Evolutionary conservation across 1,140 invertebrate species (phyloP).

Genomic region (Drosophila pseudoobscura): DNA sequence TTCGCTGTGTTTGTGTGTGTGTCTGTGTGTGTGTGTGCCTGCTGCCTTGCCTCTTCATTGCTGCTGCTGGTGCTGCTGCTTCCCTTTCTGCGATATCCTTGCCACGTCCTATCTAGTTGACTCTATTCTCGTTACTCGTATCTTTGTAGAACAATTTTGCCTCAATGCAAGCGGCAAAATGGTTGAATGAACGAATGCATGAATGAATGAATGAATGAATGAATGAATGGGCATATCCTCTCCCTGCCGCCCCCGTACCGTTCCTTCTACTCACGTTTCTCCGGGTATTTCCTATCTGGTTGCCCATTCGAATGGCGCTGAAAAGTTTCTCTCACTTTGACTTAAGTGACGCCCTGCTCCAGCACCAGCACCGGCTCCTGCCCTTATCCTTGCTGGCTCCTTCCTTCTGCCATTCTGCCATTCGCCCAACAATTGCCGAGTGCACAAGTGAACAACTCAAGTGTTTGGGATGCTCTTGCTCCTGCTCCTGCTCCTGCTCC

Average conservation of each 20-base stretch:
- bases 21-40: conserved; percentile 28
- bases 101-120: conserved; percentile 32
- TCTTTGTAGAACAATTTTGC: conserved; percentile 78
- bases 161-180: conserved; percentile 74
- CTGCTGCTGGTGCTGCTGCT: conserved; percentile 2
- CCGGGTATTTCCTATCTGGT: conserved; percentile 39
- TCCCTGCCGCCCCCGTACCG: neutral
- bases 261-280: conserved; percentile 13
- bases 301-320: conserved; percentile 34
- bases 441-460: conserved; percentile 61
- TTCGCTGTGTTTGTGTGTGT: conserved; percentile 23
- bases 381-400: no score
- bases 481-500: neutral
- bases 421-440: conserved; percentile 24
- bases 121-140: conserved; percentile 54
- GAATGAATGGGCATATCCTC: conserved; percentile 42
- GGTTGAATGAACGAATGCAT: conserved; percentile 67
- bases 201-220: conserved; percentile 67
- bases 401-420: no score
- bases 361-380: no score
- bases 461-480: conserved; percentile 41
- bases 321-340: conserved; percentile 51
- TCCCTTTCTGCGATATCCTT: conserved; percentile 14
- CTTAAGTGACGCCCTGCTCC: conserved; percentile 33
- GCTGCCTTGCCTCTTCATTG: neutral